A percentile compares a stretch with the other conserved stretches of the same genome.
Conservation (phyloP, 2,113 vertebrate genomes). For the Myodes glareolus region DNA sequence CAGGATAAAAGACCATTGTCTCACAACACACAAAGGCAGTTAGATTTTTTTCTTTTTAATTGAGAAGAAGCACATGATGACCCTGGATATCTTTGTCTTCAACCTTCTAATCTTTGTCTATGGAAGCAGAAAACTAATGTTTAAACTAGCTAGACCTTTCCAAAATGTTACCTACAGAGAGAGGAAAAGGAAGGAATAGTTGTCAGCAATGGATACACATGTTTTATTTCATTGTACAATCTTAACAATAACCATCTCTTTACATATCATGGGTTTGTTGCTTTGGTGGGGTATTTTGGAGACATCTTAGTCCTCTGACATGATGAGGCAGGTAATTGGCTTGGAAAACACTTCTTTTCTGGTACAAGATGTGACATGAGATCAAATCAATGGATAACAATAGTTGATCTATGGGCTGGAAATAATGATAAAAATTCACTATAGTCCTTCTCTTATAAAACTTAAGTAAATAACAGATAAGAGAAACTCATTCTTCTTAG, state of each 20-base stretch:
- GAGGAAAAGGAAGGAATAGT: neutral
- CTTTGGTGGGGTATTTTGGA: neutral
- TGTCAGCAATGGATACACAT: accelerated
- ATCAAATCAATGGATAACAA: too few species aligned
- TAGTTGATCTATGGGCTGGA: neutral
- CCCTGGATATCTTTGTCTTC: neutral
- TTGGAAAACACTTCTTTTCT: neutral
- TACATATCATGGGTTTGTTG: accelerated
- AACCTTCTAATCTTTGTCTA: neutral
- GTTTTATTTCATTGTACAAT: neutral
- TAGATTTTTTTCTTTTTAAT: neutral
- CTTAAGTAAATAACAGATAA: neutral
- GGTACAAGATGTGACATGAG: accelerated
- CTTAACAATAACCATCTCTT: neutral
- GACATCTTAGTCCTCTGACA: neutral
- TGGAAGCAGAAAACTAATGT: neutral
- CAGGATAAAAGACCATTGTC: too few species aligned
- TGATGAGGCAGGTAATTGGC: accelerated
- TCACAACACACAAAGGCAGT: too few species aligned
- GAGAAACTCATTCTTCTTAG: neutral
- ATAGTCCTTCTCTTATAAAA: neutral
- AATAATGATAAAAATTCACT: neutral
- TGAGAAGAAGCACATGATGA: accelerated
- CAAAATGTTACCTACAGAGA: neutral
- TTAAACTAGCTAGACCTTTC: neutral